Base-by-base conservation (phyloP, 2,113 vertebrate genomes). In the Irena cyanogastra region DNA sequence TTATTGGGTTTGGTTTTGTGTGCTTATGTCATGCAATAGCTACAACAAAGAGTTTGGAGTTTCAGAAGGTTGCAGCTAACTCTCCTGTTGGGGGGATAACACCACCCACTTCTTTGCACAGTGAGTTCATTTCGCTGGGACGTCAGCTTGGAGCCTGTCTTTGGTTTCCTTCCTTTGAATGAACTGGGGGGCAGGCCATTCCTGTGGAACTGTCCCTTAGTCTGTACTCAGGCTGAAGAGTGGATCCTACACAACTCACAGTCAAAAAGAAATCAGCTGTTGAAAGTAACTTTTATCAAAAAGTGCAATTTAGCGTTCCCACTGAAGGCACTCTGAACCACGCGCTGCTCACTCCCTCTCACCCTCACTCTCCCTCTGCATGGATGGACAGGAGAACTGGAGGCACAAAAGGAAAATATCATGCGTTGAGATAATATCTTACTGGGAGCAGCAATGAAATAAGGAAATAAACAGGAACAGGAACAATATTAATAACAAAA, bases 301-400 rank as follows among this genome's bases (percentile, higher is more conserved):
- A 59, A 88, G 35, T 69, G 5, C 17, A 41, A 1, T 54, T 47
- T 31, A 27, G 13, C 2, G 2, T 12, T 75, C 24, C 16, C 45
- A 35, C n/a, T 35, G 30, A 68, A 76, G 35, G 14, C 14, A 11
- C 41, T 47, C 24, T 11, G 30, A 68, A 47, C 6, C 28, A 17
- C 3, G 28, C 0, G 0, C 50, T 42, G 19, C 27, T 42, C 17
- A 1, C 20, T n/a, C 23, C n/a, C 8, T 9, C 8, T 23, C 6
- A 12, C 20, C 24, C 31, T 53, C 15, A 5, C 28, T 13, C 10
- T 44, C 15, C 12, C 11, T 4, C 9, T 68, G 28, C 41, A 45
- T 53, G 45, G 6, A 11, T 22, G 24, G 61, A 22, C 30, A 44
- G 59, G 14, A 82, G 37, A 60, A 6, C 16, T n/a, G 53, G 23